Base-by-base conservation (phyloP, 2,797 vertebrate genomes). In the Poeciliopsis presidionis region DNA sequence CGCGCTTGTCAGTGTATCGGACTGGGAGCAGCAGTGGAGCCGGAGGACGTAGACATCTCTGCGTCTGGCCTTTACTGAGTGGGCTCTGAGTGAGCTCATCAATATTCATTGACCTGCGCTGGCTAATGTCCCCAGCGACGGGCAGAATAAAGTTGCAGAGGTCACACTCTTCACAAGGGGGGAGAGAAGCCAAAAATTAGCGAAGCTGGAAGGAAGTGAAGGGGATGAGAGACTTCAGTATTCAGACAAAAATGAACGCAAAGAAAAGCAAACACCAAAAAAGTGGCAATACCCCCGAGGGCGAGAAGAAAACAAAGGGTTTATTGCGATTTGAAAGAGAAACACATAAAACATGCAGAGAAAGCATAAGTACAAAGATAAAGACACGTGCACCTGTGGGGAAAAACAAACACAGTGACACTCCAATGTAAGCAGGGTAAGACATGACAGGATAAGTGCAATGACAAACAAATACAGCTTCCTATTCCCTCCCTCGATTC, bases 71-170 rank as follows among this genome's bases (percentile, higher is more conserved):
- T 95, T 94, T 93, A 92, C 90, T 69, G 89, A 92, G 82, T 80
- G 88, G 36, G 74, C 85, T 91, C 79, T 51, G 90, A 94, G 92
- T 80, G 88, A 92, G 84, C 91, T 92, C 91, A 95, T 96, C 94
- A 95, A 94, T 95, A 95, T 95, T 95, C 93, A 95, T 93, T 91
- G 89, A 95, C 90, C 93, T 53, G 83, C 90, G 89, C 87, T 2
- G 76, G 89, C 89, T 93, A 87, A 89, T 84, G 92, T 94, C 94
- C 90, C 93, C 63, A 55, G 92, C 55, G 92, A 90, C 74, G 49
- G 86, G 81, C 87, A 72, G 90, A 89, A 94, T 93, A 91, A 93
- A 93, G 93, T 92, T 91, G 86, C 93, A 93, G 93, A 94, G 93
- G 94, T 94, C 92, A 80, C 86, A 88, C 84, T 89, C 90, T 92